Percentiles rank a stretch among this genome's conserved stretches.
Conservation (phyloP, 2,888 invertebrate genomes). For the Smittia aterrima region DNA sequence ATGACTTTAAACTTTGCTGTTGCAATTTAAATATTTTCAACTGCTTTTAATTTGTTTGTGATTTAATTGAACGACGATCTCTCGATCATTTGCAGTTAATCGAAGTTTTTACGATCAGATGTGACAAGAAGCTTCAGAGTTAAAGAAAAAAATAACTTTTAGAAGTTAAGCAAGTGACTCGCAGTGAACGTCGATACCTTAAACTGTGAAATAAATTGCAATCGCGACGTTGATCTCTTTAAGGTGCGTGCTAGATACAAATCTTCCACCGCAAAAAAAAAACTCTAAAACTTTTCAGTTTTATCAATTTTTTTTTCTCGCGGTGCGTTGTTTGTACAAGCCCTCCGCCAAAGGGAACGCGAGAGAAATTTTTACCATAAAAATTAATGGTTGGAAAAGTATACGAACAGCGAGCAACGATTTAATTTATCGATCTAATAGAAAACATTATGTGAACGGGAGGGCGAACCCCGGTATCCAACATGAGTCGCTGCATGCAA, state of each 20-base stretch:
- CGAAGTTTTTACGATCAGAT: constrained; percentile 19
- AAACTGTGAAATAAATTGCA: constrained; percentile 27
- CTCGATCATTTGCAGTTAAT: not conserved
- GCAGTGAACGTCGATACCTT: not conserved
- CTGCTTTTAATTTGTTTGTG: not conserved
- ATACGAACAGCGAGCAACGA: not conserved
- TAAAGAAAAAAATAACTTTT: not conserved
- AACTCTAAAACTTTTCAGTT: constrained; percentile 25
- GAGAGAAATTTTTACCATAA: not conserved
- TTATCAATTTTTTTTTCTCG: constrained; percentile 27
- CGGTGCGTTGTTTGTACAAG: not conserved
- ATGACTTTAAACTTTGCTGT: not conserved
- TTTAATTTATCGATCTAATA: constrained; percentile 36
- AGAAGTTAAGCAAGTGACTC: constrained; percentile 9
- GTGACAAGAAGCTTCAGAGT: not conserved
- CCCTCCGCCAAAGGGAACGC: not conserved
- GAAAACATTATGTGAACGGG: not conserved
- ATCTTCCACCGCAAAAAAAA: not conserved
- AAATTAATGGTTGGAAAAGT: not conserved
- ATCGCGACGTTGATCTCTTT: constrained; percentile 3
- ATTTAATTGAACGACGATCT: not conserved
- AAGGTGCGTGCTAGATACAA: constrained; percentile 34
- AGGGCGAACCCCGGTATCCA: not conserved
- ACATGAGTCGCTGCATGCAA: constrained; percentile 14
- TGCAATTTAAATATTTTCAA: not conserved